Evolutionary conservation across 2,888 invertebrate genomes (phyloP), one percentile per base, ranked within the genome.

Genomic region (Sphinx pinastri): DNA sequence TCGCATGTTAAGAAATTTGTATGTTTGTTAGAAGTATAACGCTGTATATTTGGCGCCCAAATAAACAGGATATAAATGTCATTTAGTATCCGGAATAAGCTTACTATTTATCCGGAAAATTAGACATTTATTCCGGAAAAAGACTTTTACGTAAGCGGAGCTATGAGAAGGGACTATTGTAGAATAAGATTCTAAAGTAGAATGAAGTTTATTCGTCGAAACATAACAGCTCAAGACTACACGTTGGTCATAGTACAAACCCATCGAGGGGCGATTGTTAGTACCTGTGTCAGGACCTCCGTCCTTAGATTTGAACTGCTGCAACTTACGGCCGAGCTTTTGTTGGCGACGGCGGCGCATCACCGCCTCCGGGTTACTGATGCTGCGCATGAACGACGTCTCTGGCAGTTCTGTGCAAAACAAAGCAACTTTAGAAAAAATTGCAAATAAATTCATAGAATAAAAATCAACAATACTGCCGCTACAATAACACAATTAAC

Each of bases 331-430:
- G 89, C 99, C 99, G 70, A 99, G 95, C 88, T 99, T 99, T 91
- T 99, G 99, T 85, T 99, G 99, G 38, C 99, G 95, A 70, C 99
- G 95, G 68, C 99, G 96, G 75, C 99, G 95, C 99, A 99, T 99
- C 80, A 99, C 99, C 73, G 99, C 99, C 95, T 99, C 99, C 4
- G 99, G 99, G 95, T 99, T 99, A 75, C 99, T 99, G 88, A 99
- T 99, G 81, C 99, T 99, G 83, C 99, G 96, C 67, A 99, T 99
- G 93, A 99, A 99, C 81, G 98, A 99, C 68, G 99, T 99, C 94
- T 99, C 99, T 45, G 99, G 99, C 80, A 99, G 93, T 94, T 99
- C 99, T 96, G 93, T 52, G 88, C 88, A 13, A 13, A 14, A 58
- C 25, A 38, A 45, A n/a, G 19, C 14, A 38, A 63, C 3, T 13